phyloP scores from a whole-genome alignment of 2,113 vertebrate species.

The Thunnus maccoyii region DNA sequence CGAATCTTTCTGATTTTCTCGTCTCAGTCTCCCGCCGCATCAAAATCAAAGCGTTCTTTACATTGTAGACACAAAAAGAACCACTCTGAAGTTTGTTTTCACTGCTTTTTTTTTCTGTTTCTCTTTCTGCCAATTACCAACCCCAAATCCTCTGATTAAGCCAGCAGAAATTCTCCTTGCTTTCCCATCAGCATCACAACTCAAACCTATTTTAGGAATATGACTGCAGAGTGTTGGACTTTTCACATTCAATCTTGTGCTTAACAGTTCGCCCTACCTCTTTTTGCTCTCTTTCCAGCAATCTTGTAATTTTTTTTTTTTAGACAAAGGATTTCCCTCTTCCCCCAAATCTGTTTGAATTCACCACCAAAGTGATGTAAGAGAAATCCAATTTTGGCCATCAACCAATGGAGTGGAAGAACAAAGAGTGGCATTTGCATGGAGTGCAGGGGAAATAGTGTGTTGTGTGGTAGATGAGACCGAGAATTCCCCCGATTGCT shows the following conservation, averaged over 20 bases:
- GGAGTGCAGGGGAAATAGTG: constrained; percentile 5
- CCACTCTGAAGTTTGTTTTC: not conserved
- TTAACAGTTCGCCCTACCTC: not conserved
- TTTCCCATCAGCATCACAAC: constrained; percentile 11
- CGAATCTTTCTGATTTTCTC: constrained; percentile 15
- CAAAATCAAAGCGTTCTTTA: constrained; percentile 10
- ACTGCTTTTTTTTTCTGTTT: not conserved
- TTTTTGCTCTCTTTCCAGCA: constrained; percentile 7
- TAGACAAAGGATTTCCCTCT: constrained; percentile 10
- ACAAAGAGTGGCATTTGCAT: constrained; percentile 52
- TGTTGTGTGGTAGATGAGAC: constrained; percentile 25
- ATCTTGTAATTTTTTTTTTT: constrained; percentile 10
- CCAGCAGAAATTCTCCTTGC: not conserved
- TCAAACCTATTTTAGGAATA: not conserved
- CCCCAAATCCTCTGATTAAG: not conserved
- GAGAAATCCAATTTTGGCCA: constrained; percentile 58
- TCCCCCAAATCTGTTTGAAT: constrained; percentile 46
- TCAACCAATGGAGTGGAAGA: constrained; percentile 20
- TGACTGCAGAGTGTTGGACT: not conserved
- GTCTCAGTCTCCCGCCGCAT: constrained; percentile 6
- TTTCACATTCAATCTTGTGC: constrained; percentile 15
- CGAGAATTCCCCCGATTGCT: constrained; percentile 24
- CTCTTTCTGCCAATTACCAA: not conserved
- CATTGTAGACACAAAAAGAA: constrained; percentile 4
- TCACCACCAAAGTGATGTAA: constrained; percentile 16